A percentile compares a stretch with the other conserved stretches of the same genome.
phyloP scores from a whole-genome alignment of 2,888 invertebrate species.

The Eupithecia abbreviata region DNA sequence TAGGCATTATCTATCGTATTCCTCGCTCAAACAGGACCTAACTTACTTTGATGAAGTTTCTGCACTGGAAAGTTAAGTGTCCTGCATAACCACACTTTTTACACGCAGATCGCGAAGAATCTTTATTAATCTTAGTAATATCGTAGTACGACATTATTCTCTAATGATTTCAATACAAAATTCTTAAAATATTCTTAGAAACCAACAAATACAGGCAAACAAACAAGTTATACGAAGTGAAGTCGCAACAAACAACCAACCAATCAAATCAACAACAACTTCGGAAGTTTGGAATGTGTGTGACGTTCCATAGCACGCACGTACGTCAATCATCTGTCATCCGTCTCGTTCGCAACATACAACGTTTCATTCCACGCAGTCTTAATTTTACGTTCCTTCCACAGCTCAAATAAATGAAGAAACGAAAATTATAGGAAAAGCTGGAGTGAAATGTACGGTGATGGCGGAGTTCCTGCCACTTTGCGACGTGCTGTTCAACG shows the following conservation, averaged over 20 bases:
- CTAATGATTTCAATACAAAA: constrained; percentile 6
- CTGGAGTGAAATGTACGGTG: constrained; percentile 70
- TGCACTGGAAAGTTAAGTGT: constrained; percentile 97
- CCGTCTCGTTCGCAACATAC: background rate
- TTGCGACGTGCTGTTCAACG: constrained; percentile 95
- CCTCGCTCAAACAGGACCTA: background rate
- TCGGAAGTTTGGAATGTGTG: too few species aligned
- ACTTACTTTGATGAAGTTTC: constrained; percentile 94
- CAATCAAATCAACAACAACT: too few species aligned
- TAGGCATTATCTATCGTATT: background rate
- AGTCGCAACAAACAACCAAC: too few species aligned
- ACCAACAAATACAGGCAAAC: background rate
- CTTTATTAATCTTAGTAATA: constrained; percentile 85
- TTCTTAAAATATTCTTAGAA: constrained; percentile 29
- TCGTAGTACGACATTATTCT: constrained; percentile 71
- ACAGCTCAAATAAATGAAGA: constrained; percentile 50
- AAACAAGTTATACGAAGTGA: background rate
- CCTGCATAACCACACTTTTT: constrained; percentile 98
- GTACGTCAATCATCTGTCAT: background rate
- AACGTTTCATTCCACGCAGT: constrained; percentile 39
- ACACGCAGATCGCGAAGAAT: constrained; percentile 92
- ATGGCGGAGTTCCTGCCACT: constrained; percentile 94
- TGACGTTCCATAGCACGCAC: too few species aligned
- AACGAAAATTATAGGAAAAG: constrained; percentile 40
- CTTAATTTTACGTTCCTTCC: constrained; percentile 29